These are phyloP conservation scores for Tamandua tetradactyla DNA, from an alignment of 2,797 vertebrate genomes.

Conservation along the genomic window DNA sequence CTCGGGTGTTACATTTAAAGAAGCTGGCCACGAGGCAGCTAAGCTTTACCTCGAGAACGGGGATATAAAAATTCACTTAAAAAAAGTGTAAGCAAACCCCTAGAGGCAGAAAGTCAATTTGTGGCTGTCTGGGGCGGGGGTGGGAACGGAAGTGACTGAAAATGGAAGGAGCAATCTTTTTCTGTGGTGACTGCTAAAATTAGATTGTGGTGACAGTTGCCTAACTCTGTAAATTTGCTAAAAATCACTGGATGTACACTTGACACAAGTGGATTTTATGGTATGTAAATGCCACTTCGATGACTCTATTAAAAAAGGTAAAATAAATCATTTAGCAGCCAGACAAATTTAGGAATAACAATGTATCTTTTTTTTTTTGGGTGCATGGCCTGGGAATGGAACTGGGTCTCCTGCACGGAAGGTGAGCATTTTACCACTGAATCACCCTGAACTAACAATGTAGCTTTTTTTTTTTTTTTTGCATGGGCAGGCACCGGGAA, in stretches of 20 bases:
- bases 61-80: not conserved
- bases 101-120: not conserved
- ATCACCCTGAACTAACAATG: too few species aligned
- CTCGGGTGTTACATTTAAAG: not conserved
- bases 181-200: not conserved
- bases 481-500: too few species aligned
- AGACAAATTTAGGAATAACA: not conserved
- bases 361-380: too few species aligned
- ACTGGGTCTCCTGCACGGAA: too few species aligned
- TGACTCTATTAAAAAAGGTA: not conserved
- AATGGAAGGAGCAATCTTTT: not conserved
- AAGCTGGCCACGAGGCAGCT: not conserved
- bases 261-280: not conserved
- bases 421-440: too few species aligned
- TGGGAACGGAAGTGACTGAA: not conserved
- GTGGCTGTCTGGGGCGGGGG: not conserved
- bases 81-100: not conserved
- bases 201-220: not conserved
- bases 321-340: not conserved
- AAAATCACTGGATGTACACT: not conserved
- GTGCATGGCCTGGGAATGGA: too few species aligned
- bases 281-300: not conserved
- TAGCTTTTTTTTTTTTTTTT: too few species aligned
- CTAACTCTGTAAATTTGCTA: not conserved
- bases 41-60: not conserved